Conservation (phyloP, 2,888 invertebrate genomes). For the Ferrisia virgata region DNA sequence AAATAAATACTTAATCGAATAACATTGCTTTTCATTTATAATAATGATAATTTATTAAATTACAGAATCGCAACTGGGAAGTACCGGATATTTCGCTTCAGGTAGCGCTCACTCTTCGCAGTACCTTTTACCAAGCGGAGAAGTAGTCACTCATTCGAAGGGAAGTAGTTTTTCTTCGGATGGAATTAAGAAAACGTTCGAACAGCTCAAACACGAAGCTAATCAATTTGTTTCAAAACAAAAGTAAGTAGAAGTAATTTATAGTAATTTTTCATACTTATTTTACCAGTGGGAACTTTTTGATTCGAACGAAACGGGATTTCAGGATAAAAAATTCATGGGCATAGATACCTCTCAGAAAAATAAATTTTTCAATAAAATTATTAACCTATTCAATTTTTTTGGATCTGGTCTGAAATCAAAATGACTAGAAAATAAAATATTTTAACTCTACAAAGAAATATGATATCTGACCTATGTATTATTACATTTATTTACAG, state of each 20-base stretch:
- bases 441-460: not conserved
- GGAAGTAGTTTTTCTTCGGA: constrained; percentile 15
- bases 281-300: not conserved
- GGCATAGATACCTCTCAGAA: too few relatives aligned
- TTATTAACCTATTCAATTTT: too few relatives aligned
- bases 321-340: too few relatives aligned
- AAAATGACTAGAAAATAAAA: not conserved
- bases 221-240: not conserved
- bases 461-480: not conserved
- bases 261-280: not conserved
- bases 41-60: not conserved
- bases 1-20: too few relatives aligned
- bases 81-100: constrained; percentile 6
- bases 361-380: too few relatives aligned
- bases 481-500: not conserved
- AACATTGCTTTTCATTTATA: too few relatives aligned
- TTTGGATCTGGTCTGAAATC: too few relatives aligned
- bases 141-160: constrained; percentile 26
- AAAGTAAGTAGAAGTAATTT: not conserved
- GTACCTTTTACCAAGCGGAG: not conserved
- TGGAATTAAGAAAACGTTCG: constrained; percentile 21
- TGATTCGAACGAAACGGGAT: too few relatives aligned
- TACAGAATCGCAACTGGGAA: not conserved
- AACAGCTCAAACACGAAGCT: constrained; percentile 21
- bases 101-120: constrained; percentile 32